Percentiles rank a stretch among this genome's conserved stretches.
Conservation (phyloP, 30 jellyfish, hydroid and myxozoan species). For the Euphysa ruthae region DNA sequence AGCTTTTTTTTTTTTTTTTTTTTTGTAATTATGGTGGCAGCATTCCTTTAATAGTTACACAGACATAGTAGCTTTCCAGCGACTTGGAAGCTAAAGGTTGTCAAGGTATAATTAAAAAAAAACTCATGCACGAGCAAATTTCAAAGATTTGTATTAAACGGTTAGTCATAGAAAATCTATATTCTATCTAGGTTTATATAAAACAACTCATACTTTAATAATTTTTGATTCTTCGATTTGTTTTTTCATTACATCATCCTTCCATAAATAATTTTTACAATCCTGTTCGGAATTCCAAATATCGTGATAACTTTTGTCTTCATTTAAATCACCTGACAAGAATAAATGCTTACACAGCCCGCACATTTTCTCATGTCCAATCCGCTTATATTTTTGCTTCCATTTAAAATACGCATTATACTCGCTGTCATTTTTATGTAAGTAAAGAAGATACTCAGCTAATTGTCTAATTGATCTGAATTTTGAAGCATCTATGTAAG, state of each 20-base stretch:
- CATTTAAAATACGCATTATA: conserved; percentile 43
- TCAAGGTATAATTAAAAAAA: too few species aligned
- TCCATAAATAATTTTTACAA: conserved; percentile 2
- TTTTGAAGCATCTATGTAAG: conserved; percentile 23
- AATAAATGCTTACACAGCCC: conserved; percentile 1
- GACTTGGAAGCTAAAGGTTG: too few species aligned
- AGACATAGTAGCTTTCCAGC: too few species aligned
- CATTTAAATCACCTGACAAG: background rate
- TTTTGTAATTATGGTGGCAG: too few species aligned
- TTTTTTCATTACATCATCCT: background rate
- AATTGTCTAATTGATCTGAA: conserved; percentile 26
- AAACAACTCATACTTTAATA: too few species aligned
- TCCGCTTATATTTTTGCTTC: conserved; percentile 27
- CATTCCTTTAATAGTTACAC: too few species aligned
- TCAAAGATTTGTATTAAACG: too few species aligned
- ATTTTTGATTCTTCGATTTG: background rate
- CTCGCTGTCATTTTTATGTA: conserved; percentile 35
- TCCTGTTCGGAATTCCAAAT: conserved; percentile 9
- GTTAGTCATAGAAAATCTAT: too few species aligned
- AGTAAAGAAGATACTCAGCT: conserved; percentile 12
- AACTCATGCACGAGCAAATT: too few species aligned
- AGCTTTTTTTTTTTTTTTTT: too few species aligned
- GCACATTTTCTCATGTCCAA: conserved; percentile 28
- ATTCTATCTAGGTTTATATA: too few species aligned
- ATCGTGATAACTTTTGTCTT: background rate